Conservation (phyloP, 2,888 invertebrate species). For the Meteorus colon region DNA sequence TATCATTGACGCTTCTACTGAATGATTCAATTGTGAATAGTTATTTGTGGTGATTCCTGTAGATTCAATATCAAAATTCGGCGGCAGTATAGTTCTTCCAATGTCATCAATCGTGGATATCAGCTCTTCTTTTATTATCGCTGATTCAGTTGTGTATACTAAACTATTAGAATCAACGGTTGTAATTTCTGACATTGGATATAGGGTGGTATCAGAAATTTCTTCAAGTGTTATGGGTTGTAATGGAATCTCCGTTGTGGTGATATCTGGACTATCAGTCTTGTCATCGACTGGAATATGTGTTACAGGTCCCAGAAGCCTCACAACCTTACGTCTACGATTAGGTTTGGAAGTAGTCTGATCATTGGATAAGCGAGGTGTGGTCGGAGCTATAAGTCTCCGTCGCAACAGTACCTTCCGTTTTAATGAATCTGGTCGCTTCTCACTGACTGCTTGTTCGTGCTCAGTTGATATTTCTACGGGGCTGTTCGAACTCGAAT, state of each 20-base stretch:
- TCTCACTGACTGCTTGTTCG: conserved; percentile 4
- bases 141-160: conserved; percentile 20
- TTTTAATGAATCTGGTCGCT: conserved; percentile 46
- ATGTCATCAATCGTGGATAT: conserved; percentile 8
- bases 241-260: conserved; percentile 34
- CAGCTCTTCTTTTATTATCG: conserved; percentile 12
- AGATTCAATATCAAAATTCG: background rate
- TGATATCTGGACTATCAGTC: background rate
- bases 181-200: conserved; percentile 29
- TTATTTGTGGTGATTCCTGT: background rate
- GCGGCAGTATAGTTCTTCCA: background rate
- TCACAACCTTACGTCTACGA: conserved; percentile 62
- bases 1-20: conserved; percentile 21
- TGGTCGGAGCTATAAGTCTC: conserved; percentile 49
- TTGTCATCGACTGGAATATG: background rate
- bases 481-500: background rate
- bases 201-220: background rate
- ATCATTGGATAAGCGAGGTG: conserved; percentile 38
- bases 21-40: background rate
- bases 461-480: conserved; percentile 4
- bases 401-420: conserved; percentile 58
- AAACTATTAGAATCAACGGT: conserved; percentile 32
- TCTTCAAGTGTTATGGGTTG: conserved; percentile 23
- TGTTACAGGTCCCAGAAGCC: conserved; percentile 59
- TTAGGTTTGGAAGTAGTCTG: background rate